These are phyloP conservation scores for Steinernema scapterisci DNA, from an alignment of 2,888 invertebrate species.

Conservation along the genomic window DNA sequence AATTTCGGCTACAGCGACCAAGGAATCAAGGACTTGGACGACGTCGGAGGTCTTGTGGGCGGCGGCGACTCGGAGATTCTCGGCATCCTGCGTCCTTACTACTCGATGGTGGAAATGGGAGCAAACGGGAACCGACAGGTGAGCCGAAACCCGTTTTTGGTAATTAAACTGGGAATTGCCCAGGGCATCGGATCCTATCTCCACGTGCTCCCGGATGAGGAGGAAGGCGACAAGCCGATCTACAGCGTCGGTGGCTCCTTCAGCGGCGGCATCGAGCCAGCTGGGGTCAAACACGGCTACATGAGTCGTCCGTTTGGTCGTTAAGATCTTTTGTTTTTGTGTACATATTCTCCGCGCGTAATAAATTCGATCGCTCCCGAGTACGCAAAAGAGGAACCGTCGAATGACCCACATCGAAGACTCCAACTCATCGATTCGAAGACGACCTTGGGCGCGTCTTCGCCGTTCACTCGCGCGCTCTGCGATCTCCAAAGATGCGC, in stretches of 20 bases:
- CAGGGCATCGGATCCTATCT: constrained; percentile 61
- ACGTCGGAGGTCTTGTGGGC: constrained; percentile 58
- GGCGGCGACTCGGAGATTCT: constrained; percentile 57
- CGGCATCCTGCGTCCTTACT: constrained; percentile 58
- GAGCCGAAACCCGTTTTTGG: neutral
- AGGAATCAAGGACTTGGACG: constrained; percentile 60
- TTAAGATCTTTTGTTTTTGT: constrained; percentile 19
- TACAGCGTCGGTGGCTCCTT: constrained; percentile 59
- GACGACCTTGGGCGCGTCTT: constrained; percentile 22
- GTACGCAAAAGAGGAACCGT: constrained; percentile 3
- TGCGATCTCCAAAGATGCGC: constrained; percentile 30
- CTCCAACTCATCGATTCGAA: constrained; percentile 31
- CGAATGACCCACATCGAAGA: constrained; percentile 18
- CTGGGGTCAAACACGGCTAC: constrained; percentile 58
- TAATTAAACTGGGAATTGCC: neutral
- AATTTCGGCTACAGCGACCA: constrained; percentile 58
- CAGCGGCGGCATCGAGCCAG: constrained; percentile 60
- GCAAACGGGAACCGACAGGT: constrained; percentile 62
- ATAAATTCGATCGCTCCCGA: constrained; percentile 10
- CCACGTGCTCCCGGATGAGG: constrained; percentile 60
- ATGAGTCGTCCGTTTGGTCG: constrained; percentile 55
- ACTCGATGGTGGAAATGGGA: constrained; percentile 62
- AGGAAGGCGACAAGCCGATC: constrained; percentile 58
- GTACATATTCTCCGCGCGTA: neutral
- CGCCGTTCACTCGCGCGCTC: constrained; percentile 12